Conservation (phyloP, 2,113 vertebrate species). For the Leucopternis melanops region DNA sequence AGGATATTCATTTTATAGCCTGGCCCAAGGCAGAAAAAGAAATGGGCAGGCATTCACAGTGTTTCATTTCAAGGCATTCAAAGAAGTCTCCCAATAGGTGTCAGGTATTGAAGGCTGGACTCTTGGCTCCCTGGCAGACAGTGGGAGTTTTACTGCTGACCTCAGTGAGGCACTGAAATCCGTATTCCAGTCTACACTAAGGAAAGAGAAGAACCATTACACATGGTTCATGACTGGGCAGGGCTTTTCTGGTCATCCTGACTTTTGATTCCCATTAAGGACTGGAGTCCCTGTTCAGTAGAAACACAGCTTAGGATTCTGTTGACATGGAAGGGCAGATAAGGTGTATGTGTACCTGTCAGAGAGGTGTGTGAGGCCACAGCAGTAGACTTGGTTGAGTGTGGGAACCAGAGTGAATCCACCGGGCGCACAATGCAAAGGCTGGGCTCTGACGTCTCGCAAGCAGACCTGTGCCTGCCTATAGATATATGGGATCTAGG, state of each 20-base stretch:
- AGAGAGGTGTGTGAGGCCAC: not conserved
- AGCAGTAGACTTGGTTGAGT: not conserved
- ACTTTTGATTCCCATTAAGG: not conserved
- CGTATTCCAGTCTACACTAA: not conserved
- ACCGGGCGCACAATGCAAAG: not conserved
- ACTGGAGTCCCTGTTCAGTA: not conserved
- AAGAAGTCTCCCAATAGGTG: not conserved
- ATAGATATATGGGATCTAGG: not conserved
- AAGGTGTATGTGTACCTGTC: not conserved
- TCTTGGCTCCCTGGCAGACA: not conserved
- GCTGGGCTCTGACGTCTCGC: not conserved
- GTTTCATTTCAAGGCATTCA: not conserved
- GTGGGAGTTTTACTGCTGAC: not conserved
- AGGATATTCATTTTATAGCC: not conserved
- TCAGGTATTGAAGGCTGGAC: not conserved
- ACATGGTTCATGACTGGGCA: not conserved
- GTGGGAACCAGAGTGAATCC: not conserved
- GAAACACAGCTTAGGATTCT: not conserved
- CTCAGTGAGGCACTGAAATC: not conserved
- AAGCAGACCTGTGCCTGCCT: not conserved
- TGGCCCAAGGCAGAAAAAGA: not conserved
- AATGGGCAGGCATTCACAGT: not conserved
- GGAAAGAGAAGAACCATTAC: not conserved
- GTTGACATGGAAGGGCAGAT: not conserved
- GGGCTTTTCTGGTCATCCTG: not conserved